Conservation (phyloP, 2,797 vertebrate species). For the Poeciliopsis gracilis region DNA sequence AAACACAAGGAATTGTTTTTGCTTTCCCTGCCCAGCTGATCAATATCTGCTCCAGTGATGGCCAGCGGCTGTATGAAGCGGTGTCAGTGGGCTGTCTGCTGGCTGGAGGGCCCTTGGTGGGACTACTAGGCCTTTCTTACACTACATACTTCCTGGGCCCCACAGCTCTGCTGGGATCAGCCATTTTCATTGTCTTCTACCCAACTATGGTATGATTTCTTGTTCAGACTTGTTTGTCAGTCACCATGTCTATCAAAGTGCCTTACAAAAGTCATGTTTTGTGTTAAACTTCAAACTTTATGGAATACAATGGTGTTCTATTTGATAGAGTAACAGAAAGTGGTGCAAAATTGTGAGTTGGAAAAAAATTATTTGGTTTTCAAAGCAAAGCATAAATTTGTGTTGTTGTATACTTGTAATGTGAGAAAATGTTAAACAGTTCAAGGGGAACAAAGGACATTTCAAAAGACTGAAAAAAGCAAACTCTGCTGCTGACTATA, state of each 20-base stretch:
- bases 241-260: neutral
- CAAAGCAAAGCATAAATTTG: neutral
- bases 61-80: slow-evolving; percentile 83
- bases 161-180: slow-evolving; percentile 83
- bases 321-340: neutral
- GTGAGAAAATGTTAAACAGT: neutral
- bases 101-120: slow-evolving; percentile 83
- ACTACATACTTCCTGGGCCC: slow-evolving; percentile 83
- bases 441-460: neutral
- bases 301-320: neutral
- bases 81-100: slow-evolving; percentile 80
- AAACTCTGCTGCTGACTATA: neutral
- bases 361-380: neutral
- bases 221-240: neutral
- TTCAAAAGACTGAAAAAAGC: neutral
- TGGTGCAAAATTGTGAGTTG: neutral
- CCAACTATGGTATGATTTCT: slow-evolving; percentile 78
- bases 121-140: slow-evolving; percentile 81
- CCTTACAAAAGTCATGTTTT: neutral
- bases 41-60: slow-evolving; percentile 87
- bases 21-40: slow-evolving; percentile 75
- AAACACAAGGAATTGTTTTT: slow-evolving; percentile 24
- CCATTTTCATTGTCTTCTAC: slow-evolving; percentile 85
- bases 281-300: neutral
- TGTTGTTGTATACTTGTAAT: neutral